Base-by-base conservation (phyloP, 2,888 invertebrate species). In the Agrotis exclamationis region DNA sequence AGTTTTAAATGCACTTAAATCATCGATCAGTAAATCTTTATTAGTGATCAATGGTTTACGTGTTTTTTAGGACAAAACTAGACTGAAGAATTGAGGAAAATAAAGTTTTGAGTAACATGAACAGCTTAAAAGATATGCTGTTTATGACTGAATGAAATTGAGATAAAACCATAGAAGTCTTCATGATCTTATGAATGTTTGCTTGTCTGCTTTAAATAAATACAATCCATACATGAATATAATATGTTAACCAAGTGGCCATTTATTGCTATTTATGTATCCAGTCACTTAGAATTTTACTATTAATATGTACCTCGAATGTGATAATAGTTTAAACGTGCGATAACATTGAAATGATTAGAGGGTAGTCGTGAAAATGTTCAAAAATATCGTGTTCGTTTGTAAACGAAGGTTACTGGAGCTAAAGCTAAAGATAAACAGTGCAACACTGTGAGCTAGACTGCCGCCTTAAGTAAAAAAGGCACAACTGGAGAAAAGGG, bases 331-430 rank as follows among this genome's bases (percentile, higher is more conserved):
- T 56, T 59, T 54, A 39, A n/a, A 22, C 14, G 11, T 28, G 28
- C 22, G 7, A 20, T 50, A 45, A 56, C 22, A 77, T 58, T 76
- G 39, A 59, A 59, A 20, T 78, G 18, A 60, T 72, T 71, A 71
- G 74, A 60, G 54, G 54, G 45, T 60, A 56, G 72, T 78, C 22
- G 71, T 59, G 28, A 74, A 78, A 39, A 45, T n/a, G 16, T 24
- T 53, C 33, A 22, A 71, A 33, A 75, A 54, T 28, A 48, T 54
- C 18, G 13, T 73, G 50, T 58, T 48, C 13, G 16, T 13, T 22
- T 47, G 62, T 57, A n/a, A 47, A 47, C 13, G 56, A 63, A 73
- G 47, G 78, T 22, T 14, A 39, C 14, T 48, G 4, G 3, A 11
- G 18, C 9, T 76, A 13, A 16, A 4, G 6, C 3, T 24, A 1